Conservation (phyloP, 2,888 invertebrate species). For the Chalcosyrphus nemorum region DNA sequence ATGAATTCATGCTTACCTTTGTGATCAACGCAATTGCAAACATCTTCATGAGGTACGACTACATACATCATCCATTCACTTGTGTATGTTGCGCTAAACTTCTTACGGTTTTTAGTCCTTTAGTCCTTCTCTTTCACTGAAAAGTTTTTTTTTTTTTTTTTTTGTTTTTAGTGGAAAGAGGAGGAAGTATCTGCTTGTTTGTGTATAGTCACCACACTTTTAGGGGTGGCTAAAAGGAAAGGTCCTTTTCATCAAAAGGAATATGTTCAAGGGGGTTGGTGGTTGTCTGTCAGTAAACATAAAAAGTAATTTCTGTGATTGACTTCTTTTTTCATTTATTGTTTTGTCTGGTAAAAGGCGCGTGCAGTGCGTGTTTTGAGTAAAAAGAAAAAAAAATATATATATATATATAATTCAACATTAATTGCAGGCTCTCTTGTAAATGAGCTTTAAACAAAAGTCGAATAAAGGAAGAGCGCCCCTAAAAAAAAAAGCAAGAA, state of each 20-base stretch:
- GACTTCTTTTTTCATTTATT: slow-evolving; percentile 37
- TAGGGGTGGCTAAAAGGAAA: neutral
- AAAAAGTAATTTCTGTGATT: slow-evolving; percentile 66
- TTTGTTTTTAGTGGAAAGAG: neutral
- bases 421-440: neutral
- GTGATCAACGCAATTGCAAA: slow-evolving; percentile 58
- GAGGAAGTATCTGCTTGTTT: neutral
- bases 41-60: slow-evolving; percentile 33
- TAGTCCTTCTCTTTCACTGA: neutral
- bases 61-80: neutral
- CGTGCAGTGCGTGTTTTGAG: slow-evolving; percentile 28
- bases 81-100: neutral
- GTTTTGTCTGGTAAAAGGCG: neutral
- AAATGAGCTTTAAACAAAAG: neutral
- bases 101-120: neutral
- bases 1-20: slow-evolving; percentile 51
- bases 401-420: no score
- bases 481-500: no score
- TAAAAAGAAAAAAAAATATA: neutral
- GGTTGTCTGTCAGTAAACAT: slow-evolving; percentile 49
- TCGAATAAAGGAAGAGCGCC: neutral
- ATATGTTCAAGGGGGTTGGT: slow-evolving; percentile 9
- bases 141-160: neutral
- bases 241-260: slow-evolving; percentile 16
- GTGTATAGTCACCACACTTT: slow-evolving; percentile 6